Evolutionary conservation across 2,113 vertebrate species (phyloP).

Genomic region (Mixornis gularis): DNA sequence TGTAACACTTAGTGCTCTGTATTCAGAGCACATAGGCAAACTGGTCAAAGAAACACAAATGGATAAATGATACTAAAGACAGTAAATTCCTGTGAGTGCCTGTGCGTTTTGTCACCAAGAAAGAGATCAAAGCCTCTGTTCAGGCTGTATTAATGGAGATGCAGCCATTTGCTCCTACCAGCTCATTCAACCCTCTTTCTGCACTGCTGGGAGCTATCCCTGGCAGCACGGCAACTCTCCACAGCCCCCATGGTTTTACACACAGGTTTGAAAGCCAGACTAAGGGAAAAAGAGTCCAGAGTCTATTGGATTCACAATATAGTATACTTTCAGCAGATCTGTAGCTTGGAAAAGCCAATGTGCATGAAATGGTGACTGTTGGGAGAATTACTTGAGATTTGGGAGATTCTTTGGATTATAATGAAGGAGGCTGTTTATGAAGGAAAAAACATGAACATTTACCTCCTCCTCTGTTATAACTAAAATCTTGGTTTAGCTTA

Average conservation of each 20-base stretch:
- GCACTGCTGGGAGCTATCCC: not conserved
- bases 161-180: not conserved
- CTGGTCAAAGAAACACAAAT: not conserved
- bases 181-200: fast-evolving
- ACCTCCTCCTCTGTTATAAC: not conserved
- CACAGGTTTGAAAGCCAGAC: not conserved
- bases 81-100: not conserved
- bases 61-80: not conserved
- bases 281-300: not conserved
- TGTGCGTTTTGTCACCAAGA: not conserved
- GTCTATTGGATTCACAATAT: not conserved
- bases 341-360: not conserved
- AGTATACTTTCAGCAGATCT: not conserved
- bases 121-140: not conserved
- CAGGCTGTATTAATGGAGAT: not conserved
- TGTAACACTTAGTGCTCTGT: not conserved
- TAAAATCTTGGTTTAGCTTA: conserved; percentile 10
- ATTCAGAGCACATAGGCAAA: not conserved
- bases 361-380: not conserved
- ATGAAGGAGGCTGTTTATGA: not conserved
- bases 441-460: not conserved
- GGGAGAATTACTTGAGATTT: conserved; percentile 5
- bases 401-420: not conserved
- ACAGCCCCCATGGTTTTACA: not conserved
- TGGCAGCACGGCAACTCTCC: not conserved